Base-by-base conservation (phyloP, 2,113 vertebrate species). In the Saimiri boliviensis region DNA sequence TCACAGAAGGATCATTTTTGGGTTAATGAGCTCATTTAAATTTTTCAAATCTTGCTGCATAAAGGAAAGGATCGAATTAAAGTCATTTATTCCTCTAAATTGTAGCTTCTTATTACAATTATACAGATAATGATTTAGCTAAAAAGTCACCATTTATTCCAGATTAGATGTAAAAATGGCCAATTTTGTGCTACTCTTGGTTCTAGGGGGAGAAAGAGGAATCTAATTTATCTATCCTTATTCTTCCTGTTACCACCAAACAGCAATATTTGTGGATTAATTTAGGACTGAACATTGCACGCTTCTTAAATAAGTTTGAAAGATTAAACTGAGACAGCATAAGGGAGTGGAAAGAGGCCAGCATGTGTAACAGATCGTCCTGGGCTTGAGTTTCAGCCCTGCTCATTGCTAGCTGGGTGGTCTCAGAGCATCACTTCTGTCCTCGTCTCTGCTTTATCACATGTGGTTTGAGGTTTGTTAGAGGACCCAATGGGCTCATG, bases 141-240 rank as follows among this genome's bases (percentile, higher is more conserved):
- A 82, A 74, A 79, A 91, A 92, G 77, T 95, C 81, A 77, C 49
- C 35, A 71, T 84, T 89, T 83, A 83, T 86, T 79, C 77, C 77
- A 95, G 21, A 79, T 93, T 82, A 83, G 37, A 86, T 94, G 16
- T 96, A 91, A 96, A 96, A 95, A 85, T 88, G 84, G 68, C 71
- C 93, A 90, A 25, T 90, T 93, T 92, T 89, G 52, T 96, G 40
- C 32, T 79, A 8, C 60, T 94, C 76, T 89, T 95, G 60, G 25
- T 77, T 91, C 66, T 73, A 14, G 73, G 88, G 49, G 37, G 35
- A 74, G 52, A 76, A 35, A 45, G 4, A 42, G 80, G 25, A 21
- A 56, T 42, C 45, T 93, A 52, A 63, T 56, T 76, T 96, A 49
- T 76, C 40, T 71, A 7, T 73, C 87, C 11, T 88, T 49, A 82